Evolutionary conservation across 2,113 vertebrate species (phyloP).

Genomic region (Cisticola juncidis): DNA sequence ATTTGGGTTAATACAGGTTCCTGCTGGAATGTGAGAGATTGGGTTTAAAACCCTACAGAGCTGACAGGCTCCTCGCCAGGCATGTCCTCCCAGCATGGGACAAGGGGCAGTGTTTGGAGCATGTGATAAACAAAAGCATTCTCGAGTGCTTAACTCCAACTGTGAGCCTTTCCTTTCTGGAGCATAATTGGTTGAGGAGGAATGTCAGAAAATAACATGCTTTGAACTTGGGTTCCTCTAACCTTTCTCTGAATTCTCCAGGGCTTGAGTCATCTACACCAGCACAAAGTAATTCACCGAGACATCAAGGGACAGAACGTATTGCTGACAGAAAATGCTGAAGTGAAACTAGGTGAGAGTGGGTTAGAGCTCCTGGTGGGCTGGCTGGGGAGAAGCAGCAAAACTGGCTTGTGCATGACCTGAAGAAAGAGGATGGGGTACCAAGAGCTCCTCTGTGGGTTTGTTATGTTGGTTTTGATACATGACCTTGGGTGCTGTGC

Average conservation of each 20-base stretch:
- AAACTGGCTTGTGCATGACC: neutral
- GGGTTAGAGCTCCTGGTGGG: neutral
- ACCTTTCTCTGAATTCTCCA: conserved; percentile 67
- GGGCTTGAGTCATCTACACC: conserved; percentile 98
- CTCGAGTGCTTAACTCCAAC: neutral
- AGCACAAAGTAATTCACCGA: conserved; percentile 98
- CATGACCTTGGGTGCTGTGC: neutral
- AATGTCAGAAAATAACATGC: conserved; percentile 36
- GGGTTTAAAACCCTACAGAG: neutral
- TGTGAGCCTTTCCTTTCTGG: conserved; percentile 32
- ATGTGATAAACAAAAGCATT: neutral
- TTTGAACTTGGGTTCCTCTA: conserved; percentile 34
- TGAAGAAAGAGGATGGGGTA: neutral
- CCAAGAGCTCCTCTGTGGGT: neutral
- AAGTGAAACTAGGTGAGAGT: conserved; percentile 94
- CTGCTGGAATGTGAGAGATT: neutral
- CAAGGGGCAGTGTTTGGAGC: neutral
- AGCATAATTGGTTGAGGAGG: neutral
- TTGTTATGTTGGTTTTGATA: neutral
- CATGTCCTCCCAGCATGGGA: neutral
- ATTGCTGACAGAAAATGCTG: conserved; percentile 95
- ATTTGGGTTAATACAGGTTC: neutral
- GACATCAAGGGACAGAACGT: conserved; percentile 99
- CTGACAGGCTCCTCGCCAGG: neutral
- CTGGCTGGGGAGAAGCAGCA: neutral